Base-by-base conservation (phyloP, 2,888 invertebrate species). In the Metallyticus violacea region DNA sequence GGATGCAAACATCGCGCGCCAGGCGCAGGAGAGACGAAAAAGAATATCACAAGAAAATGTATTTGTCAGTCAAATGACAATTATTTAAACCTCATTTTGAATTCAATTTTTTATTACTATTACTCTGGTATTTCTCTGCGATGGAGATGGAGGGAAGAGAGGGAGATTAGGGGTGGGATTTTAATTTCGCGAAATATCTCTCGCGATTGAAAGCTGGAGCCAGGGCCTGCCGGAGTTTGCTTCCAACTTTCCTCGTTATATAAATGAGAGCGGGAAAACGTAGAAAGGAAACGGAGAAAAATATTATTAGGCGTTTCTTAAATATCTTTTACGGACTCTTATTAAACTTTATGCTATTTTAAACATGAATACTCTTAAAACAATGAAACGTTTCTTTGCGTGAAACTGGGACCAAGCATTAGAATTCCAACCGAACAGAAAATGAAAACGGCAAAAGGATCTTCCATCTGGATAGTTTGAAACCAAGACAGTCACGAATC, bases 1-100 rank as follows among this genome's bases (percentile, higher is more conserved):
- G 26, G 82, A 82, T 27, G 22, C 62, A 82, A 76, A 76, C 30
- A 81, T 6, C 26, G 82, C 26, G 6, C 4, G 9, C 15, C 25
- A n/a, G 81, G 79, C 4, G 27, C 6, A 25, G 26, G 22, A 15
- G 26, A 26, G 40, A 62, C 9, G 40, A 62, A 62, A 62, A 62
- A 62, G 40, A 62, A 62, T 62, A 62, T 62, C 15, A 15, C 40
- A 15, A 62, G 40, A 29, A 82, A 62, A 22, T 82, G 76, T 82
- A 76, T n/a, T 76, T 82, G 82, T 82, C 82, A 82, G 26, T 82
- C 82, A 82, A 82, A 82, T 27, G 82, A 82, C 82, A 40, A 76
- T 82, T 82, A 82, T n/a, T 26, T 82, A 82, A 82, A 76, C 26
- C 62, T 82, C 26, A 26, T 40, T 26, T 82, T 40, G 26, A 82